These are phyloP conservation scores for Polyergus mexicanus DNA, from an alignment of 1,140 invertebrate species.

Conservation along the genomic window DNA sequence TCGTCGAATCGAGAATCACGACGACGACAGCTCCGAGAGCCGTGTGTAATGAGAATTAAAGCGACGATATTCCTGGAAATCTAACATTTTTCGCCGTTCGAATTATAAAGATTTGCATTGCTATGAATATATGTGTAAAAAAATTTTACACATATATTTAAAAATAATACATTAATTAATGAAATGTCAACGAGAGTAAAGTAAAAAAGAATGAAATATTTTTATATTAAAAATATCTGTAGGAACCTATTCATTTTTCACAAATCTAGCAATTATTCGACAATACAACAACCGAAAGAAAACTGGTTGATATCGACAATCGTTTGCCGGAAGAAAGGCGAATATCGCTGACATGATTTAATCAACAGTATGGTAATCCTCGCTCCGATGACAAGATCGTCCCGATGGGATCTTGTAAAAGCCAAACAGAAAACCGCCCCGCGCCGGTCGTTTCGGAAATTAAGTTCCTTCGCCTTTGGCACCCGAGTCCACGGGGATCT, in stretches of 20 bases:
- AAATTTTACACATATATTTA: not conserved
- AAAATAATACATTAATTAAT: not conserved
- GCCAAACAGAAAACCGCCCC: constrained; percentile 61
- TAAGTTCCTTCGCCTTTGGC: constrained; percentile 71
- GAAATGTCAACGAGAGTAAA: not conserved
- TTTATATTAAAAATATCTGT: constrained; percentile 12
- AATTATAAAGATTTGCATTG: not conserved
- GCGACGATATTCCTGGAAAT: not conserved
- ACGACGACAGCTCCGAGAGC: constrained; percentile 8
- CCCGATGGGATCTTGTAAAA: constrained; percentile 35
- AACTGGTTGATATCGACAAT: not conserved
- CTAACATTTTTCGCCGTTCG: not conserved
- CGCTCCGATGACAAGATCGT: constrained; percentile 58
- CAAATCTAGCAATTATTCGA: not conserved
- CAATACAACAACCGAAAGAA: not conserved
- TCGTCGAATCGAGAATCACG: constrained; percentile 55
- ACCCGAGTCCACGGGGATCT: constrained; percentile 78
- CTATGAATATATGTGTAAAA: not conserved
- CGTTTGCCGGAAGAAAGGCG: not conserved
- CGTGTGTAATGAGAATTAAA: constrained; percentile 41
- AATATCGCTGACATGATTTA: constrained; percentile 54
- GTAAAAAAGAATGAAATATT: not conserved
- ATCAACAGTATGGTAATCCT: constrained; percentile 57
- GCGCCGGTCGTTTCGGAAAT: constrained; percentile 68
- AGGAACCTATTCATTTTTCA: not conserved